Base-by-base conservation (phyloP, 2,113 vertebrate genomes). In the Engraulis encrasicolus region DNA sequence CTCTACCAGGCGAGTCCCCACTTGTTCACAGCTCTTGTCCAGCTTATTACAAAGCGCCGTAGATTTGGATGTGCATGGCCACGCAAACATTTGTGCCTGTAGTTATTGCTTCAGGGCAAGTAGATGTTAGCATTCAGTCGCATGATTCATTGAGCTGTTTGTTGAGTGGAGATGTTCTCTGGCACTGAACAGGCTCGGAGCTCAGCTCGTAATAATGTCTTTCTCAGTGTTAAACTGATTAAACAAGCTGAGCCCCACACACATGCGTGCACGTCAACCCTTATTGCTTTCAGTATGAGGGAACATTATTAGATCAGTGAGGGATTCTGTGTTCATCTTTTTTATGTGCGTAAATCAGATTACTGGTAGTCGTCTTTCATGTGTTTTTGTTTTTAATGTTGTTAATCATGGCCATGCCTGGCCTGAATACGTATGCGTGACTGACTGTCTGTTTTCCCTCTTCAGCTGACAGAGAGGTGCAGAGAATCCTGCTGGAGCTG, bases 401-500 rank as follows among this genome's bases (percentile, higher is more conserved):
- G 27, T 31, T 31, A 15, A 27, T 12, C 27, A 74, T 31, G 4
- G 66, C n/a, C n/a, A n/a, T n/a, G n/a, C 34, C 27, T 74, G 66
- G 12, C 27, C 27, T 74, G 27, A 27, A 66, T 66, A 23, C 27
- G 19, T n/a, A 12, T 9, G 6, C 31, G n/a, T 66, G 23, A 66
- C 27, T n/a, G n/a, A n/a, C n/a, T n/a, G n/a, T n/a, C 9, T 31
- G 0, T 31, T 6, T 15, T 74, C 12, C 66, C 34, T 7, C 36
- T 88, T 5, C 90, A 99, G 97, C 97, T 77, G 97, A 99, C 91
- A 90, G 97, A 52, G 97, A 99, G 85, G 97, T 98, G 23, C 97
- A 99, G 87, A 93, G 97, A 37, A 99, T 99, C 90, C 91, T 99
- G 49, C 94, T 99, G 58, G 97, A 99, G 93, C 95, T 99, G 49